Evolutionary conservation across 2,888 invertebrate genomes (phyloP), one percentile per base, ranked within the genome.

Genomic region (Trichogramma dendrolimi): DNA sequence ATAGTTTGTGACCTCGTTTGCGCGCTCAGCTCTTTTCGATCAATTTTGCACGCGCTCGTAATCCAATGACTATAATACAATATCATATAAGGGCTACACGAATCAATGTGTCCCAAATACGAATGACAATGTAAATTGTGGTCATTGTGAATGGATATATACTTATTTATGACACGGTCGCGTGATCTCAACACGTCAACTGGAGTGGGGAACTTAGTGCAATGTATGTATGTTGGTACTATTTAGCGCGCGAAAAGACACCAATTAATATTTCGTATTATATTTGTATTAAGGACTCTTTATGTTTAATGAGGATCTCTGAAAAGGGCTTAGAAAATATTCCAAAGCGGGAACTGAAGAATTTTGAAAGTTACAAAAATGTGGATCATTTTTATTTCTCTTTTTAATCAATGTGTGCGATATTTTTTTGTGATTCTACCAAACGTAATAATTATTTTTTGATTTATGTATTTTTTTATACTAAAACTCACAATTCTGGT

Each of bases 1-100:
- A 59, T 38, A 63, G 62, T 61, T 59, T 48, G 59, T 63, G 61
- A 63, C 59, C 65, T 66, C 51, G 46, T 61, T 66, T 39, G 57
- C 48, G 63, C 55, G 61, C 63, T 46, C 59, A 61, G 65, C 61
- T 66, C 54, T 41, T 47, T 43, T 66, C 61, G 59, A 61, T 63
- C 14, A 27, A 51, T 27, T 27, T 27, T 27, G 27, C 27, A 27
- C 27, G 27, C 27, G 27, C 6, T n/a, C 5, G 39, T n/a, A n/a
- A 44, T 54, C 4, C 3, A 57, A 38, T 50, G 52, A 39, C 39
- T 41, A 27, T 27, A 27, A 27, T 27, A 27, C 1, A 27, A 27
- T 27, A 27, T 27, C 27, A 2, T 27, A 27, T 27, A 27, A 27
- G 27, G 27, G 27, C 27, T 27, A 27, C 27, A 27, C 2, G 27